phyloP scores from a whole-genome alignment of 2,797 vertebrate species.

The Acropternis orthonyx region DNA sequence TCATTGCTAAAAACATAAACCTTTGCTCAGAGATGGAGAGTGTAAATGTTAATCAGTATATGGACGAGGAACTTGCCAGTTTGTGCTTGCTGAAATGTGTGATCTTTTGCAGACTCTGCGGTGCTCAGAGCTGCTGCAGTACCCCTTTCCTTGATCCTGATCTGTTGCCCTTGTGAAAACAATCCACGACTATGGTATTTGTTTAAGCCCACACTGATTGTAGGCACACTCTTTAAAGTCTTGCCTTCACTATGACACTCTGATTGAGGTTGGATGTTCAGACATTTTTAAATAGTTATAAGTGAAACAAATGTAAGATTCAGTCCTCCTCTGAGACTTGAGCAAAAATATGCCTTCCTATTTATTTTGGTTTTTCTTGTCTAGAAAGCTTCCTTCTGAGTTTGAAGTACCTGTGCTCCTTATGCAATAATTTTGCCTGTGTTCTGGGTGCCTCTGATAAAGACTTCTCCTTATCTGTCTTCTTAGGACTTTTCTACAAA shows the following conservation, averaged over 20 bases:
- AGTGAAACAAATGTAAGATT: not conserved
- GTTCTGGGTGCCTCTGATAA: not conserved
- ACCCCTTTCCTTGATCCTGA: not conserved
- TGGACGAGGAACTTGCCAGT: rapidly evolving
- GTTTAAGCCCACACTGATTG: not conserved
- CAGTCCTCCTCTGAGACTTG: not conserved
- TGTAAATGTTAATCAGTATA: not conserved
- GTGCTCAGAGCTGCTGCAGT: not conserved
- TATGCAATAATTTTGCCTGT: not conserved
- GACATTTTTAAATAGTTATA: not conserved
- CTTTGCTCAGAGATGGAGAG: not conserved
- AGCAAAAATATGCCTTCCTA: not conserved
- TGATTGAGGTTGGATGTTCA: not conserved
- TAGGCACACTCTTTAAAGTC: not conserved
- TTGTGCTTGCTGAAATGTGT: not conserved
- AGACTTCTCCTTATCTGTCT: not conserved
- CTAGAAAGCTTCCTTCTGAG: not conserved
- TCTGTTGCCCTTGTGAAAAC: not conserved
- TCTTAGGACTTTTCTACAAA: not conserved
- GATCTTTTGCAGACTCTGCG: not conserved
- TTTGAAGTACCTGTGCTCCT: not conserved
- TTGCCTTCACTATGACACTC: not conserved
- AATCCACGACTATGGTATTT: not conserved
- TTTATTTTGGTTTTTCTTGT: not conserved
- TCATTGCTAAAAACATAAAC: not conserved